Percentiles rank a stretch among this genome's conserved stretches.
Conservation (phyloP, 64 coral and sea anemone genomes). For the Actinia tenebrosa region DNA sequence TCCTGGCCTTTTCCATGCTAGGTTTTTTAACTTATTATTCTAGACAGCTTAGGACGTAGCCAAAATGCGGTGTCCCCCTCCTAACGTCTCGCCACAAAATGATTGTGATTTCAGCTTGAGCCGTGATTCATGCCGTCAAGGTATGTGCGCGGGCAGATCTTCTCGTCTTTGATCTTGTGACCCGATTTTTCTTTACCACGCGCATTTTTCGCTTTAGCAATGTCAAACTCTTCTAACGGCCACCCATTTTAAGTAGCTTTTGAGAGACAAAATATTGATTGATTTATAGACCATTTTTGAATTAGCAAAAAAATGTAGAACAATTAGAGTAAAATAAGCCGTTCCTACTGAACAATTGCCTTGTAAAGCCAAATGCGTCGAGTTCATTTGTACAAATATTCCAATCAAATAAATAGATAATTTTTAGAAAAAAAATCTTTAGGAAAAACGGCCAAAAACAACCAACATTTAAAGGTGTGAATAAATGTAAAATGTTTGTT, state of each 20-base stretch:
- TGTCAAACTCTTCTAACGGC: not conserved
- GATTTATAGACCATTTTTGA: not conserved
- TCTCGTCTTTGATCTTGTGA: not conserved
- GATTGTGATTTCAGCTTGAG: constrained; percentile 6
- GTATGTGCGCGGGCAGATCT: constrained; percentile 2
- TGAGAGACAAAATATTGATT: not conserved
- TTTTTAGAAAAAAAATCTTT: not conserved
- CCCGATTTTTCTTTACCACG: not conserved
- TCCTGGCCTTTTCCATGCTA: not conserved
- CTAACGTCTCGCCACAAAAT: not conserved
- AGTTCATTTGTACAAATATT: not conserved
- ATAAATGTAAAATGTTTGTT: not conserved
- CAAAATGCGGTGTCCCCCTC: not conserved
- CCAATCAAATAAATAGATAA: not conserved
- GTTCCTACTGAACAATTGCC: not conserved
- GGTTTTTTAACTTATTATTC: not conserved
- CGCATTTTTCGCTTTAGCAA: not conserved
- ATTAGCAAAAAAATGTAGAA: not conserved
- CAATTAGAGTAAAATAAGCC: not conserved
- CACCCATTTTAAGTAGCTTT: not conserved
- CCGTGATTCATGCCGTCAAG: not conserved
- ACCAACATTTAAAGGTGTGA: not conserved
- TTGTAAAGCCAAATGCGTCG: not conserved
- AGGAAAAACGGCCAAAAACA: not conserved
- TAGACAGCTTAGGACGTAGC: not conserved